These are phyloP conservation scores for Smutsia gigantea DNA, from an alignment of 2,797 vertebrate species.

Conservation along the genomic window DNA sequence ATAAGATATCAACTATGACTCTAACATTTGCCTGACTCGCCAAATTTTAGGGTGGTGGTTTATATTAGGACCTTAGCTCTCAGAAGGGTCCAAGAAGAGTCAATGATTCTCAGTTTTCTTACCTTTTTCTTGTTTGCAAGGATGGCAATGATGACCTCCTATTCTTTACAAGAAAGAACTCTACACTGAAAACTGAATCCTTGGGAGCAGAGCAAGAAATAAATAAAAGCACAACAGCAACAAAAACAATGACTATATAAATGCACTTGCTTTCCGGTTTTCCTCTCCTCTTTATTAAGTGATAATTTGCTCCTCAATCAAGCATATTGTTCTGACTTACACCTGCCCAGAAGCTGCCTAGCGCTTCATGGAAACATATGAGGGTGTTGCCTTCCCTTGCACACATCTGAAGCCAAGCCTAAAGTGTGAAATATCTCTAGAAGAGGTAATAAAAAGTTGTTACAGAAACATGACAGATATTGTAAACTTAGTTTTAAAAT, in stretches of 20 bases:
- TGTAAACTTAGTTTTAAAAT: conserved; percentile 13
- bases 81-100: background rate
- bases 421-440: background rate
- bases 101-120: background rate
- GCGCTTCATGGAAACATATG: background rate
- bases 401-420: background rate
- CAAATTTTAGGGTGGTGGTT: background rate
- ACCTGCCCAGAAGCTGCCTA: background rate
- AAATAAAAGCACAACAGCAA: background rate
- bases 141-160: background rate
- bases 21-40: background rate
- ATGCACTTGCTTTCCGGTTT: background rate
- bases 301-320: background rate
- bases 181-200: background rate
- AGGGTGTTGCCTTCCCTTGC: background rate
- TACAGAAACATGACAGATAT: background rate
- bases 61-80: background rate
- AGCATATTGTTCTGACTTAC: background rate
- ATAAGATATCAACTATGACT: background rate
- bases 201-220: background rate
- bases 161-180: background rate
- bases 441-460: background rate
- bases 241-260: background rate
- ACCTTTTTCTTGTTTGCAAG: background rate
- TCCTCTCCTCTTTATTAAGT: background rate